A percentile compares a stretch with the other conserved stretches of the same genome.
phyloP scores from a whole-genome alignment of 2,888 invertebrate species.

The Rambutsinella grinnellia region DNA sequence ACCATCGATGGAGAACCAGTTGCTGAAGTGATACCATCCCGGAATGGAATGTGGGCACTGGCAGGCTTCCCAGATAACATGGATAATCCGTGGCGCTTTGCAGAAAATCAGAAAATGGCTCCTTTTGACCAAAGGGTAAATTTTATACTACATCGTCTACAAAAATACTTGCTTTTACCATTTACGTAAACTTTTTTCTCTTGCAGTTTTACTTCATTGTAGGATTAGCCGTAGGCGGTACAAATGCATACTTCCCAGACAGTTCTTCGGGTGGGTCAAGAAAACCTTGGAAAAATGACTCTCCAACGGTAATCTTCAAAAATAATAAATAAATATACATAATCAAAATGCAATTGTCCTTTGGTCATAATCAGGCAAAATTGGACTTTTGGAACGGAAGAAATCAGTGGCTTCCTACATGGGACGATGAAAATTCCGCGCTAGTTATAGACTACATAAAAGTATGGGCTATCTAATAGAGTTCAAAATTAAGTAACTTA shows the following conservation, averaged over 20 bases:
- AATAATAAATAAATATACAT: too few species aligned
- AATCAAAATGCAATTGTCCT: too few species aligned
- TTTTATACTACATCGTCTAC: background rate
- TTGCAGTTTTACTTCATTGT: conserved; percentile 73
- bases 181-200: background rate
- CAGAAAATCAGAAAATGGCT: conserved; percentile 54
- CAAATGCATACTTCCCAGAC: conserved; percentile 77
- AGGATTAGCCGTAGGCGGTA: conserved; percentile 79
- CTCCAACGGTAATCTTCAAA: conserved; percentile 73
- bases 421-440: conserved; percentile 58
- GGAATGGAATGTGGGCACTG: conserved; percentile 48
- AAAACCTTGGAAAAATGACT: conserved; percentile 76
- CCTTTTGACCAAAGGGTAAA: conserved; percentile 57
- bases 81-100: conserved; percentile 46
- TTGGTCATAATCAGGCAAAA: conserved; percentile 36
- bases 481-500: too few species aligned
- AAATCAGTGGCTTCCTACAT: conserved; percentile 49
- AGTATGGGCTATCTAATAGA: conserved; percentile 57
- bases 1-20: conserved; percentile 55
- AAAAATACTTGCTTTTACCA: background rate
- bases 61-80: conserved; percentile 34
- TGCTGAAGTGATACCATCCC: conserved; percentile 69
- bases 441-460: conserved; percentile 61
- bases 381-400: conserved; percentile 52
- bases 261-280: conserved; percentile 70